Evolutionary conservation across 2,113 vertebrate genomes (phyloP).

Genomic region (Scomber japonicus): DNA sequence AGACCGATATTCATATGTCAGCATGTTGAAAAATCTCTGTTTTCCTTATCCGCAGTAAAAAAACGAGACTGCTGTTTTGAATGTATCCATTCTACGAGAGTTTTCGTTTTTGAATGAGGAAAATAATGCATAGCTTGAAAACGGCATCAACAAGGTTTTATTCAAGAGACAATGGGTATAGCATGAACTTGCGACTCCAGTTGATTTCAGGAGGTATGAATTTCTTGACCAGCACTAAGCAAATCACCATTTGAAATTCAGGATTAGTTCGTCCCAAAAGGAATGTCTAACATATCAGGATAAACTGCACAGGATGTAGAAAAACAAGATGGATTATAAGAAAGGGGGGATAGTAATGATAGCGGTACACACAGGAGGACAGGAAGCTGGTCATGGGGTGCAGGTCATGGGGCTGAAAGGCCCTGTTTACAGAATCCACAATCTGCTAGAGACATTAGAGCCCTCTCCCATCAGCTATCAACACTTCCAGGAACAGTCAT

Average conservation of each 20-base stretch:
- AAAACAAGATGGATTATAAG: background rate
- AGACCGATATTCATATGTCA: background rate
- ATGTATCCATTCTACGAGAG: too few species aligned
- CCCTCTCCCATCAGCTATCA: conserved; percentile 47
- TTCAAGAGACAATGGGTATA: background rate
- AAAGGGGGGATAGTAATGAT: background rate
- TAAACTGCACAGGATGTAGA: background rate
- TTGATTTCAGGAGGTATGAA: background rate
- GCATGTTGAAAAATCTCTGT: background rate
- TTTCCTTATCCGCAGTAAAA: background rate
- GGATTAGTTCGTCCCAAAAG: background rate
- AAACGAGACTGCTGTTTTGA: background rate
- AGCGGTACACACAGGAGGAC: conserved; percentile 38
- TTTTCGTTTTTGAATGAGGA: background rate
- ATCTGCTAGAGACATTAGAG: conserved; percentile 69
- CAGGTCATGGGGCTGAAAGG: conserved; percentile 40
- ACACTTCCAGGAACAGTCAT: conserved; percentile 32
- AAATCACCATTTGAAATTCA: conserved; percentile 1
- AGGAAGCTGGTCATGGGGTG: conserved; percentile 52
- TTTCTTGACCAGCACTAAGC: background rate
- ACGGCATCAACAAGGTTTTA: background rate
- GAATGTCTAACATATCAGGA: background rate
- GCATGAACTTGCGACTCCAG: background rate
- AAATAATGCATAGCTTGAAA: background rate
- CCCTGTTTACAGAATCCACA: conserved; percentile 58